These are phyloP conservation scores for Drosophila anceps DNA, from an alignment of 2,888 invertebrate genomes.

Conservation along the genomic window DNA sequence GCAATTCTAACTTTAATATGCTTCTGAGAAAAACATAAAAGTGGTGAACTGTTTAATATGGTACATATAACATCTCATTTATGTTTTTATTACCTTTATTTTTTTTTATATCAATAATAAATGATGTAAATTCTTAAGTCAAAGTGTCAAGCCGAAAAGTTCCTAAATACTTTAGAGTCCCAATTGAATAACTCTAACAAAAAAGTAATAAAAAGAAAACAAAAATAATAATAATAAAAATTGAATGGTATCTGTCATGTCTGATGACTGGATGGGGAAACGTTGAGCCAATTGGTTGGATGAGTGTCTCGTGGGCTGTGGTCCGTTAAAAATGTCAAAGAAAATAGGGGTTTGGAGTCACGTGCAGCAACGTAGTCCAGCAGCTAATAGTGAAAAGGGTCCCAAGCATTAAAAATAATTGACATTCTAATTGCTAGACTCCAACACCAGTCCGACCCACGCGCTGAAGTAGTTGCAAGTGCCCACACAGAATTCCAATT, in stretches of 20 bases:
- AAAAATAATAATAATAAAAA: slow-evolving; percentile 13
- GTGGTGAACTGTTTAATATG: neutral
- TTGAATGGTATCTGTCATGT: slow-evolving; percentile 1
- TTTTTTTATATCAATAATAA: neutral
- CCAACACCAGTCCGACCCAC: slow-evolving; percentile 6
- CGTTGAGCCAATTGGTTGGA: slow-evolving; percentile 23
- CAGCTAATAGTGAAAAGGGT: slow-evolving; percentile 57
- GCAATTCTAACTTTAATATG: neutral
- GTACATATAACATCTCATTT: neutral
- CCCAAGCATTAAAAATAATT: slow-evolving; percentile 69
- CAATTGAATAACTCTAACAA: slow-evolving; percentile 10
- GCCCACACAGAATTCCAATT: slow-evolving; percentile 24
- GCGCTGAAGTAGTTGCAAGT: neutral
- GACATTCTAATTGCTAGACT: slow-evolving; percentile 63
- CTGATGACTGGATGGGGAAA: neutral
- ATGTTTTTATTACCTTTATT: neutral
- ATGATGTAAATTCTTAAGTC: neutral
- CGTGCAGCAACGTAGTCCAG: slow-evolving; percentile 45
- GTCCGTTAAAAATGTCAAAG: slow-evolving; percentile 12
- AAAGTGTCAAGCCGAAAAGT: neutral
- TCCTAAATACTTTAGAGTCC: neutral
- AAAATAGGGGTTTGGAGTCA: slow-evolving; percentile 11
- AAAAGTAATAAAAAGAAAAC: neutral
- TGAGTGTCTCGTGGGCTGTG: slow-evolving; percentile 2
- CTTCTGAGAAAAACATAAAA: neutral